A percentile compares a stretch with the other conserved stretches of the same genome.
These are phyloP conservation scores for Seira musarum DNA, from an alignment of 2,888 invertebrate genomes.

Conservation along the genomic window DNA sequence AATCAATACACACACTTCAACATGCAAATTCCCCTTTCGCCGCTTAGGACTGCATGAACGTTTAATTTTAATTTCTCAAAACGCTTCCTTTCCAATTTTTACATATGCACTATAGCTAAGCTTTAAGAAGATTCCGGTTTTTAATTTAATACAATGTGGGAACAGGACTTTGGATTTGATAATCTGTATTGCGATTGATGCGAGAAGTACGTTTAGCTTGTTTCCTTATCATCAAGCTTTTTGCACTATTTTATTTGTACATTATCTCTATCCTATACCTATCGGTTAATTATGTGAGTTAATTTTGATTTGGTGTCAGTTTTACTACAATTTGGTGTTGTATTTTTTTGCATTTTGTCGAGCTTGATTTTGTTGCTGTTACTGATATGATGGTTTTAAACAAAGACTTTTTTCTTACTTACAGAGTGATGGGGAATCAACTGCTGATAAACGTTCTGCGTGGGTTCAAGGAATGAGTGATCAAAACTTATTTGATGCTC, in stretches of 20 bases:
- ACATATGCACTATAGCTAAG: no score
- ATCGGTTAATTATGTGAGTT: not conserved
- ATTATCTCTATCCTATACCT: not conserved
- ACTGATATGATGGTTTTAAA: not conserved
- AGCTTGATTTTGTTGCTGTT: not conserved
- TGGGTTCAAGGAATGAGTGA: slow-evolving; percentile 16
- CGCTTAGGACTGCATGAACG: not conserved
- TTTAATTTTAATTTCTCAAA: not conserved
- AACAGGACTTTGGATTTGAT: no score
- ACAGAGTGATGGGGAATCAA: not conserved
- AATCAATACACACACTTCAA: slow-evolving; percentile 14
- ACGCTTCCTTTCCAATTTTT: no score
- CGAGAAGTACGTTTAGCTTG: no score
- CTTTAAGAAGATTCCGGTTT: no score
- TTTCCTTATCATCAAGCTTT: not conserved
- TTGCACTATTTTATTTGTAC: not conserved
- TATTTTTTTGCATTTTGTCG: no score
- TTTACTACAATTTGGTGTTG: no score
- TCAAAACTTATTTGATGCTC: slow-evolving; percentile 32
- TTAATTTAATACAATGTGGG: no score
- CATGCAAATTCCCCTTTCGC: not conserved
- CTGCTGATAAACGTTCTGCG: not conserved
- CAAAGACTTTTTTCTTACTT: not conserved
- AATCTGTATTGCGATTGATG: no score
- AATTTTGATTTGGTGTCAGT: no score